Percentiles rank a stretch among this genome's conserved stretches.
Evolutionary conservation across 2,113 vertebrate species (phyloP).

Genomic region (Entomyzon cyanotis): DNA sequence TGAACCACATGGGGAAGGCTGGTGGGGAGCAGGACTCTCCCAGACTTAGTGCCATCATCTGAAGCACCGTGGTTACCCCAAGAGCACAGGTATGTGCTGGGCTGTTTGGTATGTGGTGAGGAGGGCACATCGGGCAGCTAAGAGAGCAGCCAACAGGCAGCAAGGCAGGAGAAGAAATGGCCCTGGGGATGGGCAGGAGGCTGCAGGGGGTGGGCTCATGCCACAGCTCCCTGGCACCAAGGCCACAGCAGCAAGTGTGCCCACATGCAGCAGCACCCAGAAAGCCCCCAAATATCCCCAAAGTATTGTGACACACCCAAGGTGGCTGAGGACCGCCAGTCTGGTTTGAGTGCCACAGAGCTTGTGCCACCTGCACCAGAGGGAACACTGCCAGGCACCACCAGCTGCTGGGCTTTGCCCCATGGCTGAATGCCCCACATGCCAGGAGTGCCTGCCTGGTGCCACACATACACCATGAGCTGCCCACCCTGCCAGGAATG

Average conservation of each 20-base stretch:
- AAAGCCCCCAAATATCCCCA: not conserved
- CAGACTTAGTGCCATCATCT: not conserved
- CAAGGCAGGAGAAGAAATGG: not conserved
- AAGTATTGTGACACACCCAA: rapidly evolving
- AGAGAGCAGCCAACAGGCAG: rapidly evolving
- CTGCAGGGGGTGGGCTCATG: not conserved
- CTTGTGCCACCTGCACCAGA: not conserved
- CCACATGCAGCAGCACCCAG: not conserved
- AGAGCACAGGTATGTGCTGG: rapidly evolving
- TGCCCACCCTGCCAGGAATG: not conserved
- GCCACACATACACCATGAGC: rapidly evolving
- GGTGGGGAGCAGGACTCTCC: not conserved
- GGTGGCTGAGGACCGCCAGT: not conserved
- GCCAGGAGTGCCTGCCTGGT: not conserved
- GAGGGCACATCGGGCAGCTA: rapidly evolving
- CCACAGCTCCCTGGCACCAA: not conserved
- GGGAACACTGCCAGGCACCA: not conserved
- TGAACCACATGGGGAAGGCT: rapidly evolving
- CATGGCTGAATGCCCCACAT: not conserved
- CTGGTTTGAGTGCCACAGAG: not conserved
- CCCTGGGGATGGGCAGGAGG: not conserved
- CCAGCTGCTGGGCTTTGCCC: not conserved
- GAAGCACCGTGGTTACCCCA: not conserved
- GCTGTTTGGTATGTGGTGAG: not conserved
- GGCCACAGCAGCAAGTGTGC: not conserved